These are phyloP conservation scores for Zaprionus lachaisei DNA, from an alignment of 1,140 invertebrate genomes.

Conservation along the genomic window DNA sequence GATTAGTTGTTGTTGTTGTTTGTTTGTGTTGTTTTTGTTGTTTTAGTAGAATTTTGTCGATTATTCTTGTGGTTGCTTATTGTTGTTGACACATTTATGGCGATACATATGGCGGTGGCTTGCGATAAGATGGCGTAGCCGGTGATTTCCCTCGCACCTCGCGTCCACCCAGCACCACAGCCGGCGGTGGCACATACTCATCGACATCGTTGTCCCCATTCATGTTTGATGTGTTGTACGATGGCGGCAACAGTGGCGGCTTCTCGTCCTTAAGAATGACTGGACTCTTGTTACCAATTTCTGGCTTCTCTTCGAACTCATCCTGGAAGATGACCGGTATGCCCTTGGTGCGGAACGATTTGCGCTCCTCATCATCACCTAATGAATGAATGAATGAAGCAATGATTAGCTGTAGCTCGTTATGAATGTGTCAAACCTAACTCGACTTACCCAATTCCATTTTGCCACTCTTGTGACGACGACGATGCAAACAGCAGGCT, in stretches of 20 bases:
- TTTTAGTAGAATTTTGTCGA: conserved; percentile 49
- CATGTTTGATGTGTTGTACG: conserved; percentile 83
- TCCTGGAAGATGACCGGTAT: conserved; percentile 97
- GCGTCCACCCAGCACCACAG: conserved; percentile 89
- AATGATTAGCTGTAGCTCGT: neutral
- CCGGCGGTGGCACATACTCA: conserved; percentile 92
- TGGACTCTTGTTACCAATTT: conserved; percentile 94
- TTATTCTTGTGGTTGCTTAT: conserved; percentile 70
- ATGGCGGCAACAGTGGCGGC: conserved; percentile 91
- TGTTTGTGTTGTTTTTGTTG: neutral
- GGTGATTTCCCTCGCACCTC: conserved; percentile 86
- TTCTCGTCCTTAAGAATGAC: conserved; percentile 97
- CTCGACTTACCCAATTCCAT: conserved; percentile 88
- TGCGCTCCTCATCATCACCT: conserved; percentile 91
- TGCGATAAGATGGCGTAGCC: conserved; percentile 94
- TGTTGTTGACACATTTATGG: conserved; percentile 88
- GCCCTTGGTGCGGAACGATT: conserved; percentile 94
- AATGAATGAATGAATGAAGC: neutral
- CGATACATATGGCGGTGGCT: conserved; percentile 95
- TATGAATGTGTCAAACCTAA: neutral
- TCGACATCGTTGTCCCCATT: conserved; percentile 86
- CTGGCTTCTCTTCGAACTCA: conserved; percentile 95
- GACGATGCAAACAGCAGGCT: conserved; percentile 94
- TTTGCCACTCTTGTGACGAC: conserved; percentile 92
- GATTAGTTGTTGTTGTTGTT: neutral